Evolutionary conservation across 2,797 vertebrate genomes (phyloP).

Genomic region (Phrynocephalus vlangalii): DNA sequence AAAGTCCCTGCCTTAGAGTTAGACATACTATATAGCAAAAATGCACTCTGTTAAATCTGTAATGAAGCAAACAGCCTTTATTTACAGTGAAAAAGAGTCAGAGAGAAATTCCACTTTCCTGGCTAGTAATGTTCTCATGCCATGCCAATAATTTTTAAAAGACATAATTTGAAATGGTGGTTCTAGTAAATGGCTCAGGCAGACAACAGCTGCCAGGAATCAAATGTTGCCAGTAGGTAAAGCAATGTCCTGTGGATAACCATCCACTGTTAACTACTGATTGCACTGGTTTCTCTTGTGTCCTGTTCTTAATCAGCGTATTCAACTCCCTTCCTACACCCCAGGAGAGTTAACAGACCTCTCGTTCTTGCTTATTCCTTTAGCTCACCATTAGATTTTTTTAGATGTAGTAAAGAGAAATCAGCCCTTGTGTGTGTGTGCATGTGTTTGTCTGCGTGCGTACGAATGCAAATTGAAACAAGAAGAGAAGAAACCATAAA

Average conservation of each 20-base stretch:
- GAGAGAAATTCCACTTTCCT: constrained; percentile 25
- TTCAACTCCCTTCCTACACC: constrained; percentile 26
- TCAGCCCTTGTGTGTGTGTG: constrained; percentile 63
- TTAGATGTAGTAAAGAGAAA: constrained; percentile 62
- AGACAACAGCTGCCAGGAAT: constrained; percentile 46
- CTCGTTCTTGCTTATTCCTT: constrained; percentile 63
- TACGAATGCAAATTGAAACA: background rate
- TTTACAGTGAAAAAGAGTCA: constrained; percentile 26
- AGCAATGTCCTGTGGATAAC: constrained; percentile 47
- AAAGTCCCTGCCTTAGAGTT: background rate
- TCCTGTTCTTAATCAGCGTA: constrained; percentile 56
- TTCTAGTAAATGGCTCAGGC: constrained; percentile 30
- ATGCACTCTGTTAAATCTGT: background rate
- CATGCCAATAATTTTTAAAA: constrained; percentile 39
- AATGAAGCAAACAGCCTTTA: background rate
- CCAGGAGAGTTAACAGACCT: constrained; percentile 56
- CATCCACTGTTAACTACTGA: constrained; percentile 58
- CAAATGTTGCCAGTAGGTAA: constrained; percentile 39
- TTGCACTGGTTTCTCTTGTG: constrained; percentile 51
- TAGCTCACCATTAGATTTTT: constrained; percentile 53
- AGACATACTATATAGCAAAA: background rate
- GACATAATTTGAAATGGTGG: constrained; percentile 44
- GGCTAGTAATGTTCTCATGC: constrained; percentile 14
- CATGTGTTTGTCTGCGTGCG: constrained; percentile 43
- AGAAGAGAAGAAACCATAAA: constrained; percentile 39